Base-by-base conservation (phyloP, 2,113 vertebrate genomes). In the Forbesichthys papilliferus region DNA sequence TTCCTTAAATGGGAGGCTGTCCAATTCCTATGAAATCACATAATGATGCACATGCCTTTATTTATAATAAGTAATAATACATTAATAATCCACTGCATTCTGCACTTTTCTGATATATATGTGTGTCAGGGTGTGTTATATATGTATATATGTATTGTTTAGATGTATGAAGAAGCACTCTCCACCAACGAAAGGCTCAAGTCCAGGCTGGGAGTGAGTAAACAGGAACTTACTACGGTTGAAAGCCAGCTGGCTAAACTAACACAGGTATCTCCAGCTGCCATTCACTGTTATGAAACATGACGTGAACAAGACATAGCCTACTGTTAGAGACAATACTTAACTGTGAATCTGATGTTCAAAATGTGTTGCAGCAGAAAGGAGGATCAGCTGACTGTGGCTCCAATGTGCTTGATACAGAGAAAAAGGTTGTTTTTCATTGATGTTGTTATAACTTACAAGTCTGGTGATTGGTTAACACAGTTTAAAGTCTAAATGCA, bases 161-260 rank as follows among this genome's bases (percentile, higher is more conserved):
- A 98, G 96, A 91, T 98, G 48, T 98, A 96, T 0, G 96, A 97
- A 84, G 93, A 93, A 1, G 95, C 96, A 53, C 86, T 96, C 76
- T 87, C 92, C 0, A 96, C 96, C 78, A 98, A 98, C 84, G 93
- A 96, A 59, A 95, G 94, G 74, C 92, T 98, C 61, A 97, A 96
- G 85, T 91, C 93, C 2, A 95, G 94, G 55, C 90, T 98, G 78
- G 94, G 95, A 71, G 94, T 94, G 56, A 95, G 95, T 56, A 95
- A 95, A 79, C 86, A 93, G 16, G 95, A 98, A 80, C 88, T 98
- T 20, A 74, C 87, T 0, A 85, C 94, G 61, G 86, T 97, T 73
- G 95, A 95, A 75, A 82, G 93, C 5, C 96, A 95, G 84, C 84
- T 98, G 80, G 95, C 96, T 69, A 95, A 91, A 86, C 81, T 89